Evolutionary conservation across 2,797 vertebrate genomes (phyloP).

Genomic region (Cirrhinus mrigala): DNA sequence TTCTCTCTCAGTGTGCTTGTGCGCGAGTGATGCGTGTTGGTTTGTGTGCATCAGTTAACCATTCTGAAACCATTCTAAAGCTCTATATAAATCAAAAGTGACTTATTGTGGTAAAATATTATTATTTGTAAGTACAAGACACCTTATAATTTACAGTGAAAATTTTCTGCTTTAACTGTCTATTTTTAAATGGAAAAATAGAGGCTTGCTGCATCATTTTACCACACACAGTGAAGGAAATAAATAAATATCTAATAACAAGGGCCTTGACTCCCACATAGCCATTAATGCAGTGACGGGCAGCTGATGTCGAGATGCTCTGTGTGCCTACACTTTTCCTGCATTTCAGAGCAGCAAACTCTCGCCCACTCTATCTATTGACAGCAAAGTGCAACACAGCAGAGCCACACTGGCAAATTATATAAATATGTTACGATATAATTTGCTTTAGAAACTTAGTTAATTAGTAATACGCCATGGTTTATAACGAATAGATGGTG

Average conservation of each 20-base stretch:
- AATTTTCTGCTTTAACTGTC: not conserved
- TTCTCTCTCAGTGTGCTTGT: too few species aligned
- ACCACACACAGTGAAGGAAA: conserved; percentile 12
- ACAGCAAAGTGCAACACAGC: not conserved
- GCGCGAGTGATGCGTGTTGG: too few species aligned
- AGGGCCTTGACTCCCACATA: conserved; percentile 48
- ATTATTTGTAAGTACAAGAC: not conserved
- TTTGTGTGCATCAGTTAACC: too few species aligned
- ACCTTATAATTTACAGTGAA: not conserved
- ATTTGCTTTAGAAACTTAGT: not conserved
- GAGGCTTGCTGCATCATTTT: not conserved
- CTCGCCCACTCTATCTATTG: conserved; percentile 8
- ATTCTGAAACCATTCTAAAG: not conserved
- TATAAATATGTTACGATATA: not conserved
- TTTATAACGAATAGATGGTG: not conserved
- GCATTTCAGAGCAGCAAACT: not conserved
- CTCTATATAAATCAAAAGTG: not conserved
- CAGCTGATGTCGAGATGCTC: conserved; percentile 22
- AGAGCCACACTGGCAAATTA: not conserved
- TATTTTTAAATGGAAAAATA: conserved; percentile 5
- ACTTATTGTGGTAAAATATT: not conserved
- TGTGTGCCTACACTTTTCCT: conserved; percentile 22
- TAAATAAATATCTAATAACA: conserved; percentile 28
- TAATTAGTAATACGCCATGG: not conserved
- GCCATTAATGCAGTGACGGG: conserved; percentile 19